phyloP scores from a whole-genome alignment of 2,888 invertebrate genomes.

The Catocala sponsa region DNA sequence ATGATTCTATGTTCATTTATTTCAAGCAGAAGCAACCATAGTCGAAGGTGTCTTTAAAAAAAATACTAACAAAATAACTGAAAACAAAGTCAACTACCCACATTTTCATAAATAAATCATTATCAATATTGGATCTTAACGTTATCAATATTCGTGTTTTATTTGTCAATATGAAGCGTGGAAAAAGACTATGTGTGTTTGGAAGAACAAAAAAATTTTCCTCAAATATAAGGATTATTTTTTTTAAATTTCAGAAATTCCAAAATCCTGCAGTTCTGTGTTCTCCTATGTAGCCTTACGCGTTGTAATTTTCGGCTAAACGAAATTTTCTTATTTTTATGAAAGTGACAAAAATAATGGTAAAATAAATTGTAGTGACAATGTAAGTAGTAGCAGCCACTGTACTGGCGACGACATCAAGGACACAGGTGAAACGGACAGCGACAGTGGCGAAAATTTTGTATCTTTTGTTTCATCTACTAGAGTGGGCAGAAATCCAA shows the following conservation, averaged over 20 bases:
- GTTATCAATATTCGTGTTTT: too few species aligned
- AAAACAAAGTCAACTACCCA: too few species aligned
- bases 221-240: constrained; percentile 14
- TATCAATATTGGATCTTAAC: too few species aligned
- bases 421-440: background rate
- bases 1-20: too few species aligned
- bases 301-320: constrained; percentile 19
- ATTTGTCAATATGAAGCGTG: background rate
- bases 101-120: too few species aligned
- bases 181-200: constrained; percentile 22
- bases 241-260: constrained; percentile 9
- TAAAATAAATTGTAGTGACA: background rate
- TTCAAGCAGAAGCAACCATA: too few species aligned
- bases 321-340: constrained; percentile 16
- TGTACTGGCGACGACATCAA: background rate
- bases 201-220: constrained; percentile 13
- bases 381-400: background rate
- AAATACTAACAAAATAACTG: too few species aligned
- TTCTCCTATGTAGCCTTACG: constrained; percentile 18
- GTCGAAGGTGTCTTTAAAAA: too few species aligned
- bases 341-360: too few species aligned
- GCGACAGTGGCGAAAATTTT: background rate
- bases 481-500: background rate
- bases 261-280: constrained; percentile 17
- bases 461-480: background rate